Conservation (phyloP, 2,113 vertebrate genomes). For the Herpailurus yagouaroundi region DNA sequence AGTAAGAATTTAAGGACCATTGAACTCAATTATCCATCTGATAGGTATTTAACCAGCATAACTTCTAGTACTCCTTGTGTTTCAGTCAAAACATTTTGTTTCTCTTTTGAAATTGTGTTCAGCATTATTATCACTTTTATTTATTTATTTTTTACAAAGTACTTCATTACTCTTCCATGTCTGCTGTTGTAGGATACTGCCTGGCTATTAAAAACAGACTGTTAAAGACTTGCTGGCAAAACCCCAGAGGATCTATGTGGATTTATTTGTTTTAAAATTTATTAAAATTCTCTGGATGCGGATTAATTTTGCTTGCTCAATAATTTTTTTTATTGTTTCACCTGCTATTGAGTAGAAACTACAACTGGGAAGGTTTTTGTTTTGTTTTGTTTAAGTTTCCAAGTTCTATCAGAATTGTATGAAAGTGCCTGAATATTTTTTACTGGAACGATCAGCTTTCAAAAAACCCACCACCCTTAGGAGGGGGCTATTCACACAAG, state of each 20-base stretch:
- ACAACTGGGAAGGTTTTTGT: conserved; percentile 53
- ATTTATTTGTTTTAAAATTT: conserved; percentile 81
- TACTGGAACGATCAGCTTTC: conserved; percentile 64
- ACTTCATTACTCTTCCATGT: conserved; percentile 61
- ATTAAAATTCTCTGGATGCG: conserved; percentile 80
- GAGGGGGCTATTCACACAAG: conserved; percentile 37
- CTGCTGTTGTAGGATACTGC: background rate
- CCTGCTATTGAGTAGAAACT: conserved; percentile 78
- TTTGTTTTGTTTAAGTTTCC: conserved; percentile 59
- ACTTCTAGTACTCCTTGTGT: background rate
- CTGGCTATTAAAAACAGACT: conserved; percentile 81
- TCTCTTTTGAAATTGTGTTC: conserved; percentile 70
- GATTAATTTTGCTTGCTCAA: conserved; percentile 74
- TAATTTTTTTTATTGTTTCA: conserved; percentile 84
- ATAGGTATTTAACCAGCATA: background rate
- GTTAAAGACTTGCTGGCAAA: conserved; percentile 67
- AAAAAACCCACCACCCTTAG: conserved; percentile 16
- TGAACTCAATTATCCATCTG: background rate
- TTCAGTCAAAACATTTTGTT: conserved; percentile 67
- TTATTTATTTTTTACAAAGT: conserved; percentile 57
- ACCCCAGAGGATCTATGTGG: conserved; percentile 66
- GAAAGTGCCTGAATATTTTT: conserved; percentile 65
- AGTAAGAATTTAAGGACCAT: background rate
- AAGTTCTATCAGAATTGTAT: conserved; percentile 68
- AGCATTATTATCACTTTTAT: background rate